Conservation (phyloP, 1,140 invertebrate species). For the Scylla paramamosain region DNA sequence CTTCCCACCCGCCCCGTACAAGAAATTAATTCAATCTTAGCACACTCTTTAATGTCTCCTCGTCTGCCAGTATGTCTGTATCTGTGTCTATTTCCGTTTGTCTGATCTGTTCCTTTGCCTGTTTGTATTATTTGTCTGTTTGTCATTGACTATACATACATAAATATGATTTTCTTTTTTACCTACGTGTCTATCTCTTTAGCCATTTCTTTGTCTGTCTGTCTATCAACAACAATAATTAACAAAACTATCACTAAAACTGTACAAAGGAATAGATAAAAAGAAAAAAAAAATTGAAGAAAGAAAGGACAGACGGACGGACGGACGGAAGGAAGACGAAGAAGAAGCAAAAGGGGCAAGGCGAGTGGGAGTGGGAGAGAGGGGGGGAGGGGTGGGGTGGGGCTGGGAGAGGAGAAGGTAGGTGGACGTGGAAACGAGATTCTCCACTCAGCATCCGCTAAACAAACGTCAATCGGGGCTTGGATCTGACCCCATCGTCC, state of each 20-base stretch:
- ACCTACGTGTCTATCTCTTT: background rate
- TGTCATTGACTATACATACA: background rate
- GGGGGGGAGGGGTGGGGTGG: background rate
- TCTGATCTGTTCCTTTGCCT: background rate
- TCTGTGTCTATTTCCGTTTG: background rate
- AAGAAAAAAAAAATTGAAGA: too few relatives aligned
- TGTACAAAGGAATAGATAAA: too few relatives aligned
- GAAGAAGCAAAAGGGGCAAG: background rate
- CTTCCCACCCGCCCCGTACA: background rate
- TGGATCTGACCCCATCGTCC: constrained; percentile 65
- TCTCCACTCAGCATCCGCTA: constrained; percentile 64
- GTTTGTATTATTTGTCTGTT: background rate
- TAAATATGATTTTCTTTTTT: background rate
- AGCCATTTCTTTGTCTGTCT: background rate
- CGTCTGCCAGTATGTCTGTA: background rate
- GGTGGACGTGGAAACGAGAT: background rate
- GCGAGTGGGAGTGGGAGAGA: background rate
- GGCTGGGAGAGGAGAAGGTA: background rate
- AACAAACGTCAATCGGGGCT: constrained; percentile 70
- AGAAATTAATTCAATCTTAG: background rate
- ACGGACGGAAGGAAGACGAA: background rate
- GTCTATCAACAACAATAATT: background rate
- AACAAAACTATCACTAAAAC: too few relatives aligned
- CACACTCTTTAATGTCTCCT: background rate
- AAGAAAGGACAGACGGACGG: too few relatives aligned